Evolutionary conservation across 2,113 vertebrate genomes (phyloP).

Genomic region (Zingel zingel): DNA sequence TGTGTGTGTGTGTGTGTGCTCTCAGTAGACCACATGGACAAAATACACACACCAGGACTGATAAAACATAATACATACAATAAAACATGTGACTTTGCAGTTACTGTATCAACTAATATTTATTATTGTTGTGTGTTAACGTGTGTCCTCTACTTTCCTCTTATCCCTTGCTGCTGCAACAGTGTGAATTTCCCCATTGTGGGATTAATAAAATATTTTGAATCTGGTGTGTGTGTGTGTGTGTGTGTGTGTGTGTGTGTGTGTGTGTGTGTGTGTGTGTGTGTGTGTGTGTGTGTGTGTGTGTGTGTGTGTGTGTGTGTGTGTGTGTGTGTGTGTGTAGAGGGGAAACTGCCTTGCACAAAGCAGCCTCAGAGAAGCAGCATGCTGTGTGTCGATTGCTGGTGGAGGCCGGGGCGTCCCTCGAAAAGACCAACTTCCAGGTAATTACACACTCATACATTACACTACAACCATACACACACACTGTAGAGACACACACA

Average conservation of each 20-base stretch:
- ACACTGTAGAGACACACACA: not conserved
- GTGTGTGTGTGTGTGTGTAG: slow-evolving; percentile 73
- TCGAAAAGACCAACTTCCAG: slow-evolving; percentile 92
- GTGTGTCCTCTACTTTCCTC: no score
- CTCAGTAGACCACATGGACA: no score
- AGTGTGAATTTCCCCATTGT: no score
- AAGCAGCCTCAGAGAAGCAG: slow-evolving; percentile 91
- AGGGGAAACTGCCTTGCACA: slow-evolving; percentile 96
- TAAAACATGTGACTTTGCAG: no score
- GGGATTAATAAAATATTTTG: no score
- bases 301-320: slow-evolving; percentile 35
- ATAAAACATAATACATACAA: no score
- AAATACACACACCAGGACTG: no score
- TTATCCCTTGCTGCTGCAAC: no score
- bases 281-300: slow-evolving; percentile 20
- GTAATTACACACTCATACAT: slow-evolving; percentile 57
- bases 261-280: slow-evolving; percentile 21
- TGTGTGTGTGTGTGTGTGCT: no score
- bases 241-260: slow-evolving; percentile 29
- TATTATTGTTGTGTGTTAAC: no score
- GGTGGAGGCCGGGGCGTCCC: slow-evolving; percentile 92
- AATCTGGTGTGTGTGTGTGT: slow-evolving; percentile 1
- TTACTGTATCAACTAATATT: no score
- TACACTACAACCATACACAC: not conserved
- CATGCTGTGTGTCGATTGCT: slow-evolving; percentile 90